phyloP scores from a whole-genome alignment of 2,888 invertebrate species.

The Eledone cirrhosa region DNA sequence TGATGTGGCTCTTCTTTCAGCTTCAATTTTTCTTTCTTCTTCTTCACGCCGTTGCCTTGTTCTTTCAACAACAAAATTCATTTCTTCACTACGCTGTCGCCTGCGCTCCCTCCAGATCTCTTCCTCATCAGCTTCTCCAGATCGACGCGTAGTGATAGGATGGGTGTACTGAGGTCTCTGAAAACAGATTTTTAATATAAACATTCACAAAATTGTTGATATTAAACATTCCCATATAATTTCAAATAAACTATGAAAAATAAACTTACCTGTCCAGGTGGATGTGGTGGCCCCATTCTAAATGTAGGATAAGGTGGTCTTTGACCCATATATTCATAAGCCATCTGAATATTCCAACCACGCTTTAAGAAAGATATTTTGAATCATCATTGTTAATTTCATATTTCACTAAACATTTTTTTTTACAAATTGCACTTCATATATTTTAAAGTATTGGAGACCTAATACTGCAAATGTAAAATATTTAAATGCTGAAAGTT shows the following conservation, averaged over 20 bases:
- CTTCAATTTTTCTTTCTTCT: constrained; percentile 76
- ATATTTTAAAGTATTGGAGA: too few species aligned
- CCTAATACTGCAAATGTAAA: too few species aligned
- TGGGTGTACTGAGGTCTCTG: constrained; percentile 28
- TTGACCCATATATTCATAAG: constrained; percentile 59
- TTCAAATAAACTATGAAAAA: neutral
- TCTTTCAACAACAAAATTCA: constrained; percentile 78
- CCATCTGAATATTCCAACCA: constrained; percentile 48
- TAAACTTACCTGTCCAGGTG: constrained; percentile 40
- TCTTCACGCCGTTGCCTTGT: constrained; percentile 86
- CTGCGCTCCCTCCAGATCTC: constrained; percentile 78
- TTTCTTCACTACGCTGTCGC: constrained; percentile 70
- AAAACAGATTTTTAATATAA: neutral
- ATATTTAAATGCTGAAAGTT: too few species aligned
- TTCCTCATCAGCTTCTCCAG: constrained; percentile 71
- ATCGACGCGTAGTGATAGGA: constrained; percentile 32
- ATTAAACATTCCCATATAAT: constrained; percentile 20
- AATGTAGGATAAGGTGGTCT: constrained; percentile 59
- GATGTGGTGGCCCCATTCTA: constrained; percentile 57
- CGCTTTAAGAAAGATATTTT: constrained; percentile 43
- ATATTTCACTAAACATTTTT: too few species aligned
- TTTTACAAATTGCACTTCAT: too few species aligned
- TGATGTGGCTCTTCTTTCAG: constrained; percentile 69
- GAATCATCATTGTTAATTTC: too few species aligned
- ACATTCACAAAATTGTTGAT: constrained; percentile 33